A percentile compares a stretch with the other conserved stretches of the same genome.
phyloP scores from a whole-genome alignment of 2,888 invertebrate species.

The Calliscelio sp. region DNA sequence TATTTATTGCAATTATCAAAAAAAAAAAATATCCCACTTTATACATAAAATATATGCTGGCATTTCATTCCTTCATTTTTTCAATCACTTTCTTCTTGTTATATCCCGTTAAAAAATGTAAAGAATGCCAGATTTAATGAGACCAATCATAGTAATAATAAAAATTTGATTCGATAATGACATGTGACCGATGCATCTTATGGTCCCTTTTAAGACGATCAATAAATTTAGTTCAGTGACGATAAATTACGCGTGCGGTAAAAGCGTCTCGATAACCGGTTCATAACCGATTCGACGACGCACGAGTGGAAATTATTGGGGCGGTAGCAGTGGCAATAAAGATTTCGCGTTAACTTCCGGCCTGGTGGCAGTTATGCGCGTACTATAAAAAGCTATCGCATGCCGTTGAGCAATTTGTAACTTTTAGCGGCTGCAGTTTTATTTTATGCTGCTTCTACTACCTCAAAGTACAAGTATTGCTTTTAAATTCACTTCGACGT shows the following conservation, averaged over 20 bases:
- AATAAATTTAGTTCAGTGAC: conserved; percentile 49
- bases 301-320: conserved; percentile 69
- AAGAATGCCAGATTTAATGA: background rate
- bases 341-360: conserved; percentile 72
- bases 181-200: conserved; percentile 51
- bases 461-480: conserved; percentile 49
- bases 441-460: conserved; percentile 45
- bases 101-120: background rate
- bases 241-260: conserved; percentile 59
- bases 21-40: no score
- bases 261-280: conserved; percentile 67
- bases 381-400: conserved; percentile 69
- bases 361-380: conserved; percentile 65
- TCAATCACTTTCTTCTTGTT: background rate
- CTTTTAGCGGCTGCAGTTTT: conserved; percentile 66
- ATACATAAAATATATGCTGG: background rate
- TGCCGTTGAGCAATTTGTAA: conserved; percentile 70
- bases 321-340: conserved; percentile 69
- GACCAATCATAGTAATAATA: conserved; percentile 18
- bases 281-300: conserved; percentile 66
- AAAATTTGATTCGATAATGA: conserved; percentile 36
- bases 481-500: conserved; percentile 47
- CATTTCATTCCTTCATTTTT: background rate
- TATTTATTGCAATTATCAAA: no score
- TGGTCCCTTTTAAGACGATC: conserved; percentile 35